phyloP scores from a whole-genome alignment of 2,797 vertebrate genomes.

The Macrochelys suwanniensis region DNA sequence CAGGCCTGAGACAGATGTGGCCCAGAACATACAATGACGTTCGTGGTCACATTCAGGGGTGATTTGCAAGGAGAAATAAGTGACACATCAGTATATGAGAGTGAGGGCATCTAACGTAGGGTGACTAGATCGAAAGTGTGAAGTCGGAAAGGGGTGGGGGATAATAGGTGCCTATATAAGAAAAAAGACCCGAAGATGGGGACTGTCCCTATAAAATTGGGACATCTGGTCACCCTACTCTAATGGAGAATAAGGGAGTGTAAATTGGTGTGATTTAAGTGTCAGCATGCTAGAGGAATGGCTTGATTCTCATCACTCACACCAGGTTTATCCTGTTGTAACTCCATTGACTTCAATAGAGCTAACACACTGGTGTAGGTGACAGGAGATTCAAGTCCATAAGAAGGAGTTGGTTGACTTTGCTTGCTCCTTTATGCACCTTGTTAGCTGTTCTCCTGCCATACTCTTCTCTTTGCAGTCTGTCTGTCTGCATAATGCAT shows the following conservation, averaged over 20 bases:
- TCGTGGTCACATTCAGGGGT: too few species aligned
- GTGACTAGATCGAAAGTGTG: too few species aligned
- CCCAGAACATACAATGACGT: neutral
- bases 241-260: neutral
- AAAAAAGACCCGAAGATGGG: too few species aligned
- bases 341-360: too few species aligned
- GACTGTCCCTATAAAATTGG: too few species aligned
- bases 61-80: neutral
- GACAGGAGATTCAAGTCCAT: rapidly evolving
- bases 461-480: neutral
- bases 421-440: rapidly evolving
- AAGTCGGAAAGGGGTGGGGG: too few species aligned
- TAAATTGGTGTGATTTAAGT: neutral
- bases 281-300: neutral
- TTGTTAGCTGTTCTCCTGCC: neutral
- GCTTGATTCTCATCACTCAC: neutral
- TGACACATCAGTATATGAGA: too few species aligned
- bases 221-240: too few species aligned
- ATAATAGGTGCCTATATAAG: too few species aligned
- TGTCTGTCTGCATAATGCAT: neutral
- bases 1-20: neutral
- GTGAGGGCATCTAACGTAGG: neutral
- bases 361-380: neutral
- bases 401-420: rapidly evolving
- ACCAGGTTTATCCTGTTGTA: too few species aligned